A percentile compares a stretch with the other conserved stretches of the same genome.
phyloP scores from a whole-genome alignment of 2,113 vertebrate genomes.

The Pogonocichla stellata region DNA sequence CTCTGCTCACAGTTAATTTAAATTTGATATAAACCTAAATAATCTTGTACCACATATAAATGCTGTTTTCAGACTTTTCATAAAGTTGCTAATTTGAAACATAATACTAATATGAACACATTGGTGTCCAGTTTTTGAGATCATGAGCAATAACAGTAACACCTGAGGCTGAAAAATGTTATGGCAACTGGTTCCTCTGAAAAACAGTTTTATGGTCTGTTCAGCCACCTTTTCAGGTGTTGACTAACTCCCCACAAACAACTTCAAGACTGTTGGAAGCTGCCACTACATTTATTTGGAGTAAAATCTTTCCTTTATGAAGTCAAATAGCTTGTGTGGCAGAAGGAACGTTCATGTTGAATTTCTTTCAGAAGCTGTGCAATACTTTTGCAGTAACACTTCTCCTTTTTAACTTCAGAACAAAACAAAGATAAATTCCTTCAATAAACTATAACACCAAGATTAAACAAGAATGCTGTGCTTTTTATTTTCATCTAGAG shows the following conservation, averaged over 20 bases:
- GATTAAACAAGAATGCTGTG: background rate
- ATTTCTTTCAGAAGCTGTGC: background rate
- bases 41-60: background rate
- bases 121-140: background rate
- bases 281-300: background rate
- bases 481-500: background rate
- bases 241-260: background rate
- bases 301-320: background rate
- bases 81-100: background rate
- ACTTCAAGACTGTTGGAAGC: background rate
- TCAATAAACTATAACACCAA: background rate
- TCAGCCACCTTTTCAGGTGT: background rate
- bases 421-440: background rate
- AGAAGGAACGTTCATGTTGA: background rate
- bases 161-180: background rate
- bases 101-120: background rate
- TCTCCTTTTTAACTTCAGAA: background rate
- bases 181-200: background rate
- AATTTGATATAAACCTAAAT: background rate
- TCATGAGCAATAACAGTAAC: background rate
- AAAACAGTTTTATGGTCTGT: background rate
- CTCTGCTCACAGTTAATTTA: background rate
- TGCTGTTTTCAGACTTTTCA: background rate
- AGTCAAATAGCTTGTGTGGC: background rate
- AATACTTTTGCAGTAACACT: accelerated